Base-by-base conservation (phyloP, 2,797 vertebrate species). In the Liparis tanakae region DNA sequence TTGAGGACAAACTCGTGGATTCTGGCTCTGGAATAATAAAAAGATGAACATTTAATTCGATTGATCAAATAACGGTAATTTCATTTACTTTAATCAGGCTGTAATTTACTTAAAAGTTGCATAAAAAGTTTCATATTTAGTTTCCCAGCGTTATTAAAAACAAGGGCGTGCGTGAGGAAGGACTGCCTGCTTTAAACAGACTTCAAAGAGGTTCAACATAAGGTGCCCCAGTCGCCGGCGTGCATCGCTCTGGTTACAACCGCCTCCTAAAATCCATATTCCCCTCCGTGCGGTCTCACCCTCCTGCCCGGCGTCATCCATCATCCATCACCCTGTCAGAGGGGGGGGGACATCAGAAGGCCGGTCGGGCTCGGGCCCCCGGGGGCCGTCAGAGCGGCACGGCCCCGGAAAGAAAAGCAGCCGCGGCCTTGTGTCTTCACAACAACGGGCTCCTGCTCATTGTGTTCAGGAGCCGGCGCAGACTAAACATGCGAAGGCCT, bases 401-500 rank as follows among this genome's bases (percentile, higher is more conserved):
- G 20, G 68, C 80, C 51, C 37, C 37, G 37, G 3, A 33, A 43
- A 44, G n/a, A 50, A 39, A 6, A 37, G 10, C 37, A 8, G 9
- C 36, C 36, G 12, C 59, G 1, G 93, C 8, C 90, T 92, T 93
- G 90, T 93, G 84, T 81, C 86, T 17, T 54, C 53, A 48, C 83
- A 88, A 92, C 90, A 91, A 92, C 90, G 79, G 82, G 91, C 91
- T 91, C 89, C 91, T 91, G 89, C 77, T 85, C 88, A 91, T 92
- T 94, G 85, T 85, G 87, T 89, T 95, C 90, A 86, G 89, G 76
- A 84, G 68, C 66, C 70, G 84, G 85, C 2, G 81, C 78, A 97
- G 96, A 96, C 96, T 97, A 97, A 97, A 97, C 95, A 97, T 92
- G 93, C 94, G 78, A 89, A 86, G 90, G 94, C 67, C 82, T 90